These are phyloP conservation scores for Prionailurus bengalensis DNA, from an alignment of 2,113 vertebrate species.

Conservation along the genomic window DNA sequence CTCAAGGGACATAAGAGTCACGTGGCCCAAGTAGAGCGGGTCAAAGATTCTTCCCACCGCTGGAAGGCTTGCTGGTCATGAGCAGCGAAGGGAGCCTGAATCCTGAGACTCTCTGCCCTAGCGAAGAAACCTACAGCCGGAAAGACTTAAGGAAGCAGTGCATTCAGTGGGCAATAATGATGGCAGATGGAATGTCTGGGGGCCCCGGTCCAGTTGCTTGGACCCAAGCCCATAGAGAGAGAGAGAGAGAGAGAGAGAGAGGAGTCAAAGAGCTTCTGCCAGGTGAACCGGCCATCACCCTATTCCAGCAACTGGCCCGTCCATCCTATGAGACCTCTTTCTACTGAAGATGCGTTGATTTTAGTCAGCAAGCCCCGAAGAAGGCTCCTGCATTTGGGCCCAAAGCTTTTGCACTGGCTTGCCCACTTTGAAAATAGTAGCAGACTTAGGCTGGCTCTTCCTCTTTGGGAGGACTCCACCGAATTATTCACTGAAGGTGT, in stretches of 20 bases:
- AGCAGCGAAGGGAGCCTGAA: neutral
- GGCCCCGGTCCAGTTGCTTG: neutral
- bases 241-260: neutral
- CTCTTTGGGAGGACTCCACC: neutral
- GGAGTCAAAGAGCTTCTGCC: neutral
- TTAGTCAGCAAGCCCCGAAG: neutral
- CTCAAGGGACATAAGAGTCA: neutral
- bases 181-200: neutral
- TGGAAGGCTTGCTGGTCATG: neutral
- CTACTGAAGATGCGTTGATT: neutral
- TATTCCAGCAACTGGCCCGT: too few relatives aligned
- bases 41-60: neutral
- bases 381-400: neutral
- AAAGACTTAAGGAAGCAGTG: neutral
- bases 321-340: neutral
- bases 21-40: neutral
- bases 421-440: neutral
- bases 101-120: too few relatives aligned
- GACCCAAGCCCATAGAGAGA: neutral
- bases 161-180: neutral
- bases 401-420: neutral
- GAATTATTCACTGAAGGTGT: neutral
- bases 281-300: neutral
- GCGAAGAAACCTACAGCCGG: neutral
- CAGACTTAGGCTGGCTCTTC: neutral